Conservation (phyloP, 2,113 vertebrate genomes). For the Serilophus lunatus region DNA sequence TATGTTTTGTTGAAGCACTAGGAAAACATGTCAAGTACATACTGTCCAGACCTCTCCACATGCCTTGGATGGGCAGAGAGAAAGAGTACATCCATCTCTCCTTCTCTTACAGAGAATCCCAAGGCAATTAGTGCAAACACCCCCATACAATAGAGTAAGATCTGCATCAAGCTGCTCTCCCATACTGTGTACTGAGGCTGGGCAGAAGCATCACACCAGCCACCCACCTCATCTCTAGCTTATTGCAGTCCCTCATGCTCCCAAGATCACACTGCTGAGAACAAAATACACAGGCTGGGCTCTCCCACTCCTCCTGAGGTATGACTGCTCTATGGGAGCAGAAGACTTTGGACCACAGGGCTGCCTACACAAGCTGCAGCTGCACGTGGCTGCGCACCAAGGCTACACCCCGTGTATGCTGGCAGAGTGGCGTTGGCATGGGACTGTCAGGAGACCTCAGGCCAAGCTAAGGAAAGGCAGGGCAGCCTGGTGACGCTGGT, state of each 20-base stretch:
- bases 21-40: rapidly evolving
- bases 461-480: not conserved
- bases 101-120: not conserved
- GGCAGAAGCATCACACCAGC: not conserved
- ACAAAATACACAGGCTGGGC: rapidly evolving
- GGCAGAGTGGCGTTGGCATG: rapidly evolving
- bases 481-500: not conserved
- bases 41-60: not conserved
- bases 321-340: rapidly evolving
- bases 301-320: not conserved
- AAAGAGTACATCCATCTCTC: not conserved
- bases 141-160: not conserved
- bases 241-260: not conserved
- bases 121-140: not conserved
- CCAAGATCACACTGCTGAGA: not conserved
- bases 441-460: not conserved
- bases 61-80: not conserved
- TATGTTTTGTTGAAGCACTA: not conserved
- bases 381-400: rapidly evolving
- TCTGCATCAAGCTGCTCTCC: not conserved
- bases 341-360: not conserved
- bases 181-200: not conserved
- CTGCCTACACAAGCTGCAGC: no score
- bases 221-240: no score
- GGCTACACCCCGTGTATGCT: rapidly evolving